A percentile compares a stretch with the other conserved stretches of the same genome.
Conservation (phyloP, 1,140 invertebrate genomes). For the Aphidius ervi region DNA sequence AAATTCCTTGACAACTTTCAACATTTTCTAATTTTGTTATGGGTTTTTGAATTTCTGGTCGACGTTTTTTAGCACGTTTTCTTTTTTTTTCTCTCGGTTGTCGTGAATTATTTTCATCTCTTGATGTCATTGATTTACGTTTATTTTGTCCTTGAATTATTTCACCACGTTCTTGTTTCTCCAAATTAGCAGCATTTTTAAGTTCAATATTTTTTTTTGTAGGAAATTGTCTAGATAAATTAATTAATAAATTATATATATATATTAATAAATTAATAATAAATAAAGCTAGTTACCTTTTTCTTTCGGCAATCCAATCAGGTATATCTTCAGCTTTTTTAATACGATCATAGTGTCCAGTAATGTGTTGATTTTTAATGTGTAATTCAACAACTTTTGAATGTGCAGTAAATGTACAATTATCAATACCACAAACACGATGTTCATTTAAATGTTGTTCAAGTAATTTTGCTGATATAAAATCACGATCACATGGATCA, state of each 20-base stretch:
- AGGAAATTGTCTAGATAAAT: slow-evolving; percentile 57
- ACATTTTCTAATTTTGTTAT: slow-evolving; percentile 5
- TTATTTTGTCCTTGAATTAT: slow-evolving; percentile 52
- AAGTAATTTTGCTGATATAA: slow-evolving; percentile 57
- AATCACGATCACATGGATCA: slow-evolving; percentile 73
- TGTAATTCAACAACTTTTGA: slow-evolving; percentile 75
- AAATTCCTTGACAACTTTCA: slow-evolving; percentile 36
- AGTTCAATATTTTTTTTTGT: slow-evolving; percentile 68
- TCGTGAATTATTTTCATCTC: slow-evolving; percentile 19
- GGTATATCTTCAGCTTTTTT: slow-evolving; percentile 74
- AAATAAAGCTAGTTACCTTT: slow-evolving; percentile 49
- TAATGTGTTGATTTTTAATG: slow-evolving; percentile 73
- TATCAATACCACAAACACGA: slow-evolving; percentile 70
- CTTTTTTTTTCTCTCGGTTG: slow-evolving; percentile 12
- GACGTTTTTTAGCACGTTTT: slow-evolving; percentile 14
- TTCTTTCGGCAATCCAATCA: slow-evolving; percentile 78
- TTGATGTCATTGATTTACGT: slow-evolving; percentile 28
- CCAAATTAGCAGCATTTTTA: slow-evolving; percentile 59
- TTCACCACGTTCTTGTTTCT: slow-evolving; percentile 67
- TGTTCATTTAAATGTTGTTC: slow-evolving; percentile 66
- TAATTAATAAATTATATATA: no score
- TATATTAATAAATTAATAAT: slow-evolving; percentile 2
- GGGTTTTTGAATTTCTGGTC: slow-evolving; percentile 20
- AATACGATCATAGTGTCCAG: slow-evolving; percentile 70
- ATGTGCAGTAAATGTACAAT: slow-evolving; percentile 77